Conservation (phyloP, 2,888 invertebrate genomes). For the Acrocyrtus sp. region DNA sequence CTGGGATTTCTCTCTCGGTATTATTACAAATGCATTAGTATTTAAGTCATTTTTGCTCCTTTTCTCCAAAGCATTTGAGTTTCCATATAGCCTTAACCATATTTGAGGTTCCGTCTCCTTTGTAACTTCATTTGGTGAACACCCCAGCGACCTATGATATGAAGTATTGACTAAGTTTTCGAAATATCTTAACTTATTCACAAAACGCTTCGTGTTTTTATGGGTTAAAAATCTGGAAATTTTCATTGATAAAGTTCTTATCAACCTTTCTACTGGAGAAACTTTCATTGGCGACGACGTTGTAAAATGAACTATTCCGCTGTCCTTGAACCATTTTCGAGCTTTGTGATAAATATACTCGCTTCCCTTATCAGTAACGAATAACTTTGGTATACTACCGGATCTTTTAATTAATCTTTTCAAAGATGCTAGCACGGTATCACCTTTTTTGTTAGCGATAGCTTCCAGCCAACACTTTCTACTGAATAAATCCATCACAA, state of each 20-base stretch:
- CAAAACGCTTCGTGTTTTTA: slow-evolving; percentile 9
- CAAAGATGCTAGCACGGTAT: slow-evolving; percentile 5
- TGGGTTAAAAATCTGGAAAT: slow-evolving; percentile 11
- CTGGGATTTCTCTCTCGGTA: too few relatives aligned
- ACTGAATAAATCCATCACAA: slow-evolving; percentile 21
- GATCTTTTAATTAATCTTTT: slow-evolving; percentile 23
- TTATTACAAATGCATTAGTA: too few relatives aligned
- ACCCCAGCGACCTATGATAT: too few relatives aligned
- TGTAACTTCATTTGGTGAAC: too few relatives aligned
- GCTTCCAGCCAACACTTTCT: slow-evolving; percentile 34
- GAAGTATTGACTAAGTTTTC: too few relatives aligned
- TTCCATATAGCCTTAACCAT: too few relatives aligned
- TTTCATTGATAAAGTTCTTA: slow-evolving; percentile 1
- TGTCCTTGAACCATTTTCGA: background rate
- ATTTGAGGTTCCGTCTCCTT: too few relatives aligned
- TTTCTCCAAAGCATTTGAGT: too few relatives aligned
- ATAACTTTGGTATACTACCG: background rate
- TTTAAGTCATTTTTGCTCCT: too few relatives aligned
- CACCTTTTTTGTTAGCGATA: slow-evolving; percentile 26
- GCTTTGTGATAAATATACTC: slow-evolving; percentile 35
- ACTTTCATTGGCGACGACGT: slow-evolving; percentile 8
- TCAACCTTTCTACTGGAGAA: slow-evolving; percentile 17
- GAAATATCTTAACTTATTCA: too few relatives aligned
- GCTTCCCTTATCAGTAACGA: slow-evolving; percentile 23
- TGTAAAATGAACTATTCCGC: slow-evolving; percentile 24